Evolutionary conservation across 2,888 invertebrate species (phyloP).

Genomic region (Tiliacea aurago): DNA sequence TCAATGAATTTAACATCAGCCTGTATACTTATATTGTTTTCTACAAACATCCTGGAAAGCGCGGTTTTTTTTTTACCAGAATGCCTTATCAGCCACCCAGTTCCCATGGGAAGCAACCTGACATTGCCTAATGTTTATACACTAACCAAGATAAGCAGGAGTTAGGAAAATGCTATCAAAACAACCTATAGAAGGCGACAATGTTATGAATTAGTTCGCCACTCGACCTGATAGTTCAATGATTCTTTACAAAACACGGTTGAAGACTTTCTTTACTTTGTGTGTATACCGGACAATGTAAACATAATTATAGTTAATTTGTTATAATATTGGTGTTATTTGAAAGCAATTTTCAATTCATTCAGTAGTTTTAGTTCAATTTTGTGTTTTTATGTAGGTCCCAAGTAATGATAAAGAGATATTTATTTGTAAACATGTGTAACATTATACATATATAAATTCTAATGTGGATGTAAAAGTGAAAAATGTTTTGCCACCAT

Average conservation of each 20-base stretch:
- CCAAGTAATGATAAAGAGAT: too few species aligned
- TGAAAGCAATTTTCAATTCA: neutral
- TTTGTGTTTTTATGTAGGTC: neutral
- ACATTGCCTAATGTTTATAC: conserved; percentile 68
- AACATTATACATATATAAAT: too few species aligned
- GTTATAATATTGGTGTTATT: neutral
- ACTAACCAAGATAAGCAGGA: conserved; percentile 67
- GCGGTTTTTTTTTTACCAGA: neutral
- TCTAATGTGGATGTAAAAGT: too few species aligned
- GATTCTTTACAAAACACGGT: conserved; percentile 51
- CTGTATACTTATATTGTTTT: neutral
- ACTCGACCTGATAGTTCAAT: conserved; percentile 31
- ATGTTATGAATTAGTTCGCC: conserved; percentile 48
- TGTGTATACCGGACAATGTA: conserved; percentile 27
- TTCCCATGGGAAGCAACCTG: conserved; percentile 64
- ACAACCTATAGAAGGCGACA: conserved; percentile 53
- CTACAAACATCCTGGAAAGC: neutral
- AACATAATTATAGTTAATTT: conserved; percentile 1
- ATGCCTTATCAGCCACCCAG: conserved; percentile 30
- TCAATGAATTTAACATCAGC: neutral
- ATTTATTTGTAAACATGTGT: too few species aligned
- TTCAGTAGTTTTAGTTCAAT: neutral
- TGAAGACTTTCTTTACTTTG: conserved; percentile 26
- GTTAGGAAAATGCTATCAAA: conserved; percentile 64
- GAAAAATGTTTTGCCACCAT: too few species aligned